These are phyloP conservation scores for Cotesia typhae DNA, from an alignment of 1,140 invertebrate genomes.

Conservation along the genomic window DNA sequence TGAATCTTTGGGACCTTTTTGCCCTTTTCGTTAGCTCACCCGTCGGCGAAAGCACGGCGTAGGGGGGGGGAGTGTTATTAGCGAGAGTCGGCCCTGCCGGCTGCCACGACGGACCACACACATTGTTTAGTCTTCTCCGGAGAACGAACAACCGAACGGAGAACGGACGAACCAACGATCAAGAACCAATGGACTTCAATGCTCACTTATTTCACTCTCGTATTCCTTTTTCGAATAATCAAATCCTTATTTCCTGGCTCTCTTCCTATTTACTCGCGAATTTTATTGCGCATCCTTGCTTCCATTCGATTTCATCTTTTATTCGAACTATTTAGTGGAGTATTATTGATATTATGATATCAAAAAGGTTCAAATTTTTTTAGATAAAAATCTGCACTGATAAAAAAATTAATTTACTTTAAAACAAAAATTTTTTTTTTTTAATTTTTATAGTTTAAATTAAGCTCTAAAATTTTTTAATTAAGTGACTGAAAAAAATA, in stretches of 20 bases:
- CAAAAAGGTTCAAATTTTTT: constrained; percentile 37
- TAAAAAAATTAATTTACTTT: too few relatives aligned
- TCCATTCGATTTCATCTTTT: constrained; percentile 40
- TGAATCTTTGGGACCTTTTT: constrained; percentile 56
- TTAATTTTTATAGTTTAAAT: too few relatives aligned
- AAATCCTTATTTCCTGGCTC: constrained; percentile 1
- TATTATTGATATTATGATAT: constrained; percentile 36
- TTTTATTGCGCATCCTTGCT: not conserved
- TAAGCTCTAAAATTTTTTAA: too few relatives aligned
- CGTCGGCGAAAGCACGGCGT: constrained; percentile 38
- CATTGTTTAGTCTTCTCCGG: constrained; percentile 48
- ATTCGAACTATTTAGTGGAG: constrained; percentile 44
- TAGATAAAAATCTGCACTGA: too few relatives aligned
- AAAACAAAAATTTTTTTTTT: too few relatives aligned
- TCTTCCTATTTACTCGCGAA: constrained; percentile 1
- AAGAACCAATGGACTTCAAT: constrained; percentile 32
- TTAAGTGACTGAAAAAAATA: too few relatives aligned
- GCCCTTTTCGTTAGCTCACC: constrained; percentile 43
- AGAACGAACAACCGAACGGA: constrained; percentile 12
- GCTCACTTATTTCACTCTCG: constrained; percentile 21
- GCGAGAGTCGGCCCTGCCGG: constrained; percentile 57
- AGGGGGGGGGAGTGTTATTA: constrained; percentile 55
- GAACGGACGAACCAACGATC: constrained; percentile 1
- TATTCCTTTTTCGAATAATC: not conserved
- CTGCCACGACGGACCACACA: constrained; percentile 61